Base-by-base conservation (phyloP, 2,797 vertebrate species). In the Peromyscus melanophrys region DNA sequence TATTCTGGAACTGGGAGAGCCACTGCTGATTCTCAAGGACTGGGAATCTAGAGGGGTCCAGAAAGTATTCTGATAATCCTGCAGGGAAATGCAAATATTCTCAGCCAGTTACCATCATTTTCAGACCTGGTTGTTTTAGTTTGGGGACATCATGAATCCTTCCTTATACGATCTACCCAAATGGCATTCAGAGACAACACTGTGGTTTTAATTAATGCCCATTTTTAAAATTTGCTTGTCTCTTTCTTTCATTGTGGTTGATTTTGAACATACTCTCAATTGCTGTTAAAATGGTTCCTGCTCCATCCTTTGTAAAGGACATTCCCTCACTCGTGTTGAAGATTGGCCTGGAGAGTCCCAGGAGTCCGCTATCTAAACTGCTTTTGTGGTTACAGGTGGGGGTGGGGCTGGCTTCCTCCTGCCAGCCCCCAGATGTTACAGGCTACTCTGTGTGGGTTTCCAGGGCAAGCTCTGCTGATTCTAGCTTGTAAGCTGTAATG, bases 381-480 rank as follows among this genome's bases (percentile, higher is more conserved):
- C 85, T 0, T 29, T 57, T 73, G n/a, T 89, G 0, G 55, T 92
- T 71, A 17, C 82, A 96, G 90, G 97, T 85, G 83, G 97, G 89
- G 98, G 97, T 81, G 92, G 75, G 77, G 49, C 0, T 55, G 84
- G 90, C 85, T 98, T 98, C 97, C 94, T 77, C 95, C 87, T 40
- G 29, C 78, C 77, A 86, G n/a, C 97, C 96, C 94, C 94, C 94
- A 94, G 97, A 96, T 90, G 97, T 29, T 40, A 52, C 90, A 97
- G 63, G 77, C 1, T 8, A 90, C 95, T 97, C 89, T 92, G 85
- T 96, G 90, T 96, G 95, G 63, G 95, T 96, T 98, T 98, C 95
- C 97, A 97, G 97, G 81, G 84, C 85, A 97, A 81, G 96, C 95
- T 89, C 92, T 75, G 9, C 49, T 27, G 95, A 65, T 52, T 94